Percentiles rank a stretch among this genome's conserved stretches.
phyloP scores from a whole-genome alignment of 2,888 invertebrate genomes.

The Scotopteryx bipunctaria region DNA sequence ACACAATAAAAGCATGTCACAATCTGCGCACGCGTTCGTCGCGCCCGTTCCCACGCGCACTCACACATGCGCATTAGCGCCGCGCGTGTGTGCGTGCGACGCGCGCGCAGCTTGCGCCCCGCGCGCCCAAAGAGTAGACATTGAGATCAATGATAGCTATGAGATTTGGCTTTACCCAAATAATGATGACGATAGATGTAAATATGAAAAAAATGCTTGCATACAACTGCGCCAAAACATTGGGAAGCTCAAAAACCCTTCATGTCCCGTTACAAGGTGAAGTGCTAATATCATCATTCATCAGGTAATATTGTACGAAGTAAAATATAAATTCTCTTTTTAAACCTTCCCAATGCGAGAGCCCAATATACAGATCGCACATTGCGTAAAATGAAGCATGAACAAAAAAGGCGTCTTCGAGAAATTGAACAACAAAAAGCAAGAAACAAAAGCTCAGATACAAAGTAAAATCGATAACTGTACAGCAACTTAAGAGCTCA shows the following conservation, averaged over 20 bases:
- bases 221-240: too few relatives aligned
- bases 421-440: slow-evolving; percentile 1
- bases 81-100: slow-evolving; percentile 48
- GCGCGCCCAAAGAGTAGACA: slow-evolving; percentile 52
- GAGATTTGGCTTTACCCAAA: too few relatives aligned
- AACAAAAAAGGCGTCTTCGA: background rate
- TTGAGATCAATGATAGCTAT: slow-evolving; percentile 19
- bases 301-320: too few relatives aligned
- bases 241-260: too few relatives aligned
- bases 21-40: slow-evolving; percentile 75
- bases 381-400: too few relatives aligned
- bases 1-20: slow-evolving; percentile 71
- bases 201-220: too few relatives aligned
- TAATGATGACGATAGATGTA: too few relatives aligned
- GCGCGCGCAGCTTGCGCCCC: slow-evolving; percentile 67
- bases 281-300: too few relatives aligned
- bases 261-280: too few relatives aligned
- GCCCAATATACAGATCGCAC: too few relatives aligned
- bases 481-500: slow-evolving; percentile 9
- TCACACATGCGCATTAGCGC: slow-evolving; percentile 48
- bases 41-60: slow-evolving; percentile 77
- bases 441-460: slow-evolving; percentile 15
- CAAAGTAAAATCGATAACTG: slow-evolving; percentile 22
- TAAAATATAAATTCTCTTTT: background rate
- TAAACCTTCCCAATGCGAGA: too few relatives aligned